These are phyloP conservation scores for Zapus hudsonius DNA, from an alignment of 2,113 vertebrate genomes.

Conservation along the genomic window DNA sequence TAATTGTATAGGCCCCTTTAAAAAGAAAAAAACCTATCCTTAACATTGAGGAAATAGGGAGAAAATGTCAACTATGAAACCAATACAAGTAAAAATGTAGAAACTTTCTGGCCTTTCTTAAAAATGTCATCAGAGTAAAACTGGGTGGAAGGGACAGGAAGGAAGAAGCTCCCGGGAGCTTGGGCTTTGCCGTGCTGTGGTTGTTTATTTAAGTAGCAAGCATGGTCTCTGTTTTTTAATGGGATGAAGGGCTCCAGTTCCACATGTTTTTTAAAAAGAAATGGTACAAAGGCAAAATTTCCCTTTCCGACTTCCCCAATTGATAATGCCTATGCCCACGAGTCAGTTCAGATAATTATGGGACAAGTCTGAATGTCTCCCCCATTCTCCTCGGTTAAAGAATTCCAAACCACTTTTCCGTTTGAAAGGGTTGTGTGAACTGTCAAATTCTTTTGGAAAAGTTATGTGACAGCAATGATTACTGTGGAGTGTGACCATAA, in stretches of 20 bases:
- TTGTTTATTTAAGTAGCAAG: constrained; percentile 32
- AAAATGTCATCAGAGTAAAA: background rate
- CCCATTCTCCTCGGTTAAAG: background rate
- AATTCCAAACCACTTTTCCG: constrained; percentile 42
- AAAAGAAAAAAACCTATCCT: constrained; percentile 40
- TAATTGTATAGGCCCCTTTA: constrained; percentile 2
- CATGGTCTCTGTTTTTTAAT: background rate
- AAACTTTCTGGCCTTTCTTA: background rate
- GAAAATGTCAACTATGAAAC: background rate
- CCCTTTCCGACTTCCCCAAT: background rate
- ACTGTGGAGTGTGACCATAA: constrained; percentile 52
- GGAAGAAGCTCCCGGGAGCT: background rate
- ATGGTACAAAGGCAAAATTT: constrained; percentile 54
- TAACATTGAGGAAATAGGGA: background rate
- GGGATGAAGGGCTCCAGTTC: background rate
- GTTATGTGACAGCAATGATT: constrained; percentile 50
- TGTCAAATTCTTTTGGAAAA: constrained; percentile 58
- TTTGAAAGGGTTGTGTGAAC: constrained; percentile 55
- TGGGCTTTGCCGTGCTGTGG: background rate
- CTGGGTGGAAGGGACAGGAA: background rate
- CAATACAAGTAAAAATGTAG: constrained; percentile 5
- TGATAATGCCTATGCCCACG: background rate
- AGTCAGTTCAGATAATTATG: background rate
- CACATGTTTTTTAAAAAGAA: constrained; percentile 28
- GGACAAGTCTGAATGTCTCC: background rate